Conservation (phyloP, 2,888 invertebrate species). For the Troglohyphantes excavatus region DNA sequence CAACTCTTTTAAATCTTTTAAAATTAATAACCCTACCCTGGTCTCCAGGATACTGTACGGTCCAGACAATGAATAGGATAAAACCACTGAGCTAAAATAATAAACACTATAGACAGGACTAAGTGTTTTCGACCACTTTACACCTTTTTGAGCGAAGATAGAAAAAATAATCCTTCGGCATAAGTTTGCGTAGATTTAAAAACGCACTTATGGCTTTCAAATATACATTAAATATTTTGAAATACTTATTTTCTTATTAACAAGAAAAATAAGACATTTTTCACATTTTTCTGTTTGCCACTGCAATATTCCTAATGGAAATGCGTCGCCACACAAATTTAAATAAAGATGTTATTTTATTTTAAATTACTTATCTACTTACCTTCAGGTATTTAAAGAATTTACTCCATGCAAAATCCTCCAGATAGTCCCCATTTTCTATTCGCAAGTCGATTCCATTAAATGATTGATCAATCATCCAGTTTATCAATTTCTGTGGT, state of each 20-base stretch:
- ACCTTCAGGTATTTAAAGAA: conserved; percentile 10
- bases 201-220: not conserved
- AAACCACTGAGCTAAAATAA: too few relatives aligned
- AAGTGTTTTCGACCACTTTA: too few relatives aligned
- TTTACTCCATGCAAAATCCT: not conserved
- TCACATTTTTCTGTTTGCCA: not conserved
- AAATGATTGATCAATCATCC: not conserved
- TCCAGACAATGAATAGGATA: too few relatives aligned
- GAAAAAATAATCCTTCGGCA: too few relatives aligned
- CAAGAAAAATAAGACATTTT: not conserved
- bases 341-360: not conserved
- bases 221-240: not conserved
- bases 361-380: not conserved
- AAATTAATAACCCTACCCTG: too few relatives aligned
- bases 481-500: not conserved
- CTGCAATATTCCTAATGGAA: not conserved
- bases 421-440: not conserved
- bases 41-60: too few relatives aligned
- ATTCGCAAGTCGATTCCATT: conserved; percentile 16
- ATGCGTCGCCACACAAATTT: too few relatives aligned
- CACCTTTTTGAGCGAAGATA: too few relatives aligned
- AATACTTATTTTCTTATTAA: not conserved
- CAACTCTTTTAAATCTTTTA: not conserved
- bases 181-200: not conserved
- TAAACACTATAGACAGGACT: too few relatives aligned